Conservation (phyloP, 2,113 vertebrate species). For the Puma concolor region DNA sequence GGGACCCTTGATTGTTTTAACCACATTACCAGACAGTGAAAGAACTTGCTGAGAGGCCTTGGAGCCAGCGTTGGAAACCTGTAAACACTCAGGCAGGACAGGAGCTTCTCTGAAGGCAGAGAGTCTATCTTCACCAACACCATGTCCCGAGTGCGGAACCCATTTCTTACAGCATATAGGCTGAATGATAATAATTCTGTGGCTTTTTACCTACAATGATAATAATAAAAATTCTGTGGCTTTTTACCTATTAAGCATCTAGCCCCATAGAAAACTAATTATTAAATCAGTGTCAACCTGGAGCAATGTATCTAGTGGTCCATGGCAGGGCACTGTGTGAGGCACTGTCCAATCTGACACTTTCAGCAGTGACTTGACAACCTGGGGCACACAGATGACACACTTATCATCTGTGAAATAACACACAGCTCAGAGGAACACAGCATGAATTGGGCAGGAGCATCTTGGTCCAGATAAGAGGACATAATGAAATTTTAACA, state of each 20-base stretch:
- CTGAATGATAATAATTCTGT: background rate
- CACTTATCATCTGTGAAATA: background rate
- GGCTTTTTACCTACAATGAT: background rate
- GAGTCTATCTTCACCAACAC: background rate
- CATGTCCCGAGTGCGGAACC: background rate
- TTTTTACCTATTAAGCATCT: background rate
- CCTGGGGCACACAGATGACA: background rate
- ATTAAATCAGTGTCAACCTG: background rate
- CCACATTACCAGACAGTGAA: background rate
- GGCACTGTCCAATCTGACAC: background rate
- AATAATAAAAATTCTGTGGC: too few relatives aligned
- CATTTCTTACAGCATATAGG: background rate
- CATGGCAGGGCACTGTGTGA: background rate
- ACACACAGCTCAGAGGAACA: background rate
- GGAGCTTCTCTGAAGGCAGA: background rate
- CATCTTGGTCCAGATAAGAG: background rate
- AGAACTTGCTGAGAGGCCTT: background rate
- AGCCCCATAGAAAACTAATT: background rate
- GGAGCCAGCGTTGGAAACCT: background rate
- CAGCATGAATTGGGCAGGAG: background rate
- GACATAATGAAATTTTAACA: background rate
- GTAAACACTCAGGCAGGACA: accelerated
- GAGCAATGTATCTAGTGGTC: background rate
- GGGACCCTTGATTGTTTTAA: background rate
- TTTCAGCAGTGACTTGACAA: background rate